These are phyloP conservation scores for Rhea pennata DNA, from an alignment of 2,113 vertebrate species.

Conservation along the genomic window DNA sequence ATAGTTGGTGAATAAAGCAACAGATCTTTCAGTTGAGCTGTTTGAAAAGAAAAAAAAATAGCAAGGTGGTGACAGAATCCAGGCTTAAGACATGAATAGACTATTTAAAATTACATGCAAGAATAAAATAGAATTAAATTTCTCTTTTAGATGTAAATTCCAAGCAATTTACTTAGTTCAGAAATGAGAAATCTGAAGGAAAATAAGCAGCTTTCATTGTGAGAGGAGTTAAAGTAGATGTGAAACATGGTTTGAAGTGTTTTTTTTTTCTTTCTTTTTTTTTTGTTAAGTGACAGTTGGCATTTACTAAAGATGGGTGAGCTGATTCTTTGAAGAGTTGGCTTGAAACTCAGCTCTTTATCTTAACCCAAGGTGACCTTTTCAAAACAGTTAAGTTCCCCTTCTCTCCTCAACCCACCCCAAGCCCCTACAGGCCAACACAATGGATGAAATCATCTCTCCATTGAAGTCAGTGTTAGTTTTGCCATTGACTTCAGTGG, in stretches of 20 bases:
- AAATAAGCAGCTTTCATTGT: conserved; percentile 37
- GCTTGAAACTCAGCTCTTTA: conserved; percentile 54
- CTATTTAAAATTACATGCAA: conserved; percentile 6
- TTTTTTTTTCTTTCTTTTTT: not conserved
- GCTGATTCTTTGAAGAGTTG: conserved; percentile 57
- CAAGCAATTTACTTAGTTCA: not conserved
- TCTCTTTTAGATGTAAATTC: conserved; percentile 27
- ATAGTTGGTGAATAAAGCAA: not conserved
- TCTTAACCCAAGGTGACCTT: conserved; percentile 62
- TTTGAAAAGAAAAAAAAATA: not conserved
- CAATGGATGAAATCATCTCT: conserved; percentile 46
- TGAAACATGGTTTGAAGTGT: conserved; percentile 45
- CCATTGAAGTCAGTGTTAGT: conserved; percentile 16
- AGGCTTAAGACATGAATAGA: not conserved
- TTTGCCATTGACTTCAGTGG: conserved; percentile 41
- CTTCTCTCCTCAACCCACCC: conserved; percentile 18
- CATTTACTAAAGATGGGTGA: conserved; percentile 59
- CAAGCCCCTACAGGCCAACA: conserved; percentile 32
- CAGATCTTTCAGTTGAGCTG: not conserved
- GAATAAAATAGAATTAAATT: conserved; percentile 14
- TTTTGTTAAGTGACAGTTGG: conserved; percentile 38
- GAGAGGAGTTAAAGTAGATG: conserved; percentile 21
- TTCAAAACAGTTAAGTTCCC: conserved; percentile 60
- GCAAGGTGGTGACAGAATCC: not conserved
- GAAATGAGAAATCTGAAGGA: not conserved